Percentiles rank a stretch among this genome's conserved stretches.
Evolutionary conservation across 2,113 vertebrate species (phyloP).

Genomic region (Ceyx margarethae): DNA sequence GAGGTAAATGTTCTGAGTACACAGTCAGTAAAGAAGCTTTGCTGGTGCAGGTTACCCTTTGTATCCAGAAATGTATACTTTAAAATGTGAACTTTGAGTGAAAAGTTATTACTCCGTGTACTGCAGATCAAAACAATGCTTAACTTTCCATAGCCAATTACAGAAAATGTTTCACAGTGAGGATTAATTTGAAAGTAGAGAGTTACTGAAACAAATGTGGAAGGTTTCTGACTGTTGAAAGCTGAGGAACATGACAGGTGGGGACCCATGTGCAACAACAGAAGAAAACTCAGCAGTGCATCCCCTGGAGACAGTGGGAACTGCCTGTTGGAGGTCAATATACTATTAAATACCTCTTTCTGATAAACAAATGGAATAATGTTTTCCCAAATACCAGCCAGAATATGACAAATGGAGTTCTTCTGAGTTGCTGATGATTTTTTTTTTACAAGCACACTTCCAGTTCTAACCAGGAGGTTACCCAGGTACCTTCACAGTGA

Average conservation of each 20-base stretch:
- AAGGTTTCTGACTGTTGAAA: not conserved
- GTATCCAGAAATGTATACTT: not conserved
- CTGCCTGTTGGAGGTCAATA: not conserved
- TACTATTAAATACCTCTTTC: not conserved
- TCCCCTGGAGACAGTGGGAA: not conserved
- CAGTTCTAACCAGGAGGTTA: not conserved
- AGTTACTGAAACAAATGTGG: not conserved
- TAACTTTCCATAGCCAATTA: not conserved
- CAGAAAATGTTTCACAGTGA: not conserved
- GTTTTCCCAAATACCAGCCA: not conserved
- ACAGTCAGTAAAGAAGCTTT: not conserved
- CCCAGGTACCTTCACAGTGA: not conserved
- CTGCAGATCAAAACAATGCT: not conserved
- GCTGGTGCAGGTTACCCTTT: not conserved
- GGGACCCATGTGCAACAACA: not conserved
- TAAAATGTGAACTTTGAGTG: not conserved
- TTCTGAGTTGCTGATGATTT: not conserved
- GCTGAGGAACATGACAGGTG: not conserved
- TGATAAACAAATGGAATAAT: not conserved
- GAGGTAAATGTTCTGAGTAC: slow-evolving; percentile 79
- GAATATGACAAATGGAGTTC: not conserved
- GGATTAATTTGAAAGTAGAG: not conserved
- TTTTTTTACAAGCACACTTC: not conserved
- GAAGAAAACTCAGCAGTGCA: not conserved
- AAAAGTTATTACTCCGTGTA: not conserved